phyloP scores from a whole-genome alignment of 2,113 vertebrate genomes.

The Marmota monax region DNA sequence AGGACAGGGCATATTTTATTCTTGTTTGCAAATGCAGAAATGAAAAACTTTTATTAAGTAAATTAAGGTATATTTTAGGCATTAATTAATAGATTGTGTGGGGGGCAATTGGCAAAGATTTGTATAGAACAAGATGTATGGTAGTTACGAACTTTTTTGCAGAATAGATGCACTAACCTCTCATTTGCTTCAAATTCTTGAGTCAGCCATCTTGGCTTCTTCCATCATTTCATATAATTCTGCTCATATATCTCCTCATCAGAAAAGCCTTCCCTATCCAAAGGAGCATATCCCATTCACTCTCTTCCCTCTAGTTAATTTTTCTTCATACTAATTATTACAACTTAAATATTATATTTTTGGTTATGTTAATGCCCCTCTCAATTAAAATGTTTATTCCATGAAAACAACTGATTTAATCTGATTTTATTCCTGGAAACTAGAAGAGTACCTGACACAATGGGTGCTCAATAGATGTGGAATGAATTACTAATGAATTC shows the following conservation, averaged over 20 bases:
- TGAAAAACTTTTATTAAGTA: too few species aligned
- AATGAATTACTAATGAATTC: slow-evolving; percentile 4
- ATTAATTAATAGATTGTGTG: neutral
- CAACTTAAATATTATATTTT: neutral
- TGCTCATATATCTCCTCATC: neutral
- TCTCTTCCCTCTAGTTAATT: neutral
- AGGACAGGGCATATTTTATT: neutral
- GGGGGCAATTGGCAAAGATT: neutral
- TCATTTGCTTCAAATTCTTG: slow-evolving; percentile 14
- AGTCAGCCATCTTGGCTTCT: neutral
- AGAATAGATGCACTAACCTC: neutral
- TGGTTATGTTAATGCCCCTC: neutral
- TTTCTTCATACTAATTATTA: neutral
- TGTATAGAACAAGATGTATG: neutral
- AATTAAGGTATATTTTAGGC: neutral
- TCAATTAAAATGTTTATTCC: neutral
- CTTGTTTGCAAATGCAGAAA: too few species aligned
- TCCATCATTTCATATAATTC: neutral
- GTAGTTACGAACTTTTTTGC: neutral
- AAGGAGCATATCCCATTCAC: neutral
- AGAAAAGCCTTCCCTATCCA: neutral
- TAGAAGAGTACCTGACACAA: neutral
- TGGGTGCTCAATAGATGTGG: neutral
- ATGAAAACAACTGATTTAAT: neutral
- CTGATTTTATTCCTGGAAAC: neutral